Conservation (phyloP, 37 sponge, comb jelly and placozoan genomes). For the Halisarca cf. caerulea region DNA sequence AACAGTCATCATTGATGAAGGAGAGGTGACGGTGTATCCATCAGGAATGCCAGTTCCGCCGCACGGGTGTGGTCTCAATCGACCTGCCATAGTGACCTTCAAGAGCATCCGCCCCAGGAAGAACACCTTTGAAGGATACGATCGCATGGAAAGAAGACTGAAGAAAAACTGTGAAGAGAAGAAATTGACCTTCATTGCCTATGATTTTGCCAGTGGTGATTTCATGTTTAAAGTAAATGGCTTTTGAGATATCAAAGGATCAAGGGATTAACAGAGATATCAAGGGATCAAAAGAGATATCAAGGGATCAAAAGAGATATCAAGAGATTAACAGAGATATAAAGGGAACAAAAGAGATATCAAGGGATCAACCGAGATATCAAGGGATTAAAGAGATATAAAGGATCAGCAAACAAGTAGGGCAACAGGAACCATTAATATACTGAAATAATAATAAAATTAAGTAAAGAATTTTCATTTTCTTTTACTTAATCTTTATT, state of each 20-base stretch:
- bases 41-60: background rate
- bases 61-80: constrained; percentile 21
- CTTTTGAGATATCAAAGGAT: too few species aligned
- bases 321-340: too few species aligned
- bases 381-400: too few species aligned
- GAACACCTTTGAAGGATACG: constrained; percentile 7
- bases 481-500: too few species aligned
- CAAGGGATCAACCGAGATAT: background rate
- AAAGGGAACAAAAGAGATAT: too few species aligned
- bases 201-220: constrained; percentile 18
- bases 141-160: constrained; percentile 7
- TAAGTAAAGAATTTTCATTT: too few species aligned
- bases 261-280: too few species aligned
- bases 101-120: constrained; percentile 11
- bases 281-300: too few species aligned
- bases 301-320: background rate
- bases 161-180: constrained; percentile 3
- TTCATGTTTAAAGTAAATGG: constrained; percentile 29
- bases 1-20: constrained; percentile 28
- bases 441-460: too few species aligned
- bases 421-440: too few species aligned
- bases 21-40: constrained; percentile 18
- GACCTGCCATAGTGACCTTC: constrained; percentile 35
- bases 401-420: too few species aligned
- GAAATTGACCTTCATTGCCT: background rate